Evolutionary conservation across 2,888 invertebrate genomes (phyloP).

Genomic region (Embidobia sp.): DNA sequence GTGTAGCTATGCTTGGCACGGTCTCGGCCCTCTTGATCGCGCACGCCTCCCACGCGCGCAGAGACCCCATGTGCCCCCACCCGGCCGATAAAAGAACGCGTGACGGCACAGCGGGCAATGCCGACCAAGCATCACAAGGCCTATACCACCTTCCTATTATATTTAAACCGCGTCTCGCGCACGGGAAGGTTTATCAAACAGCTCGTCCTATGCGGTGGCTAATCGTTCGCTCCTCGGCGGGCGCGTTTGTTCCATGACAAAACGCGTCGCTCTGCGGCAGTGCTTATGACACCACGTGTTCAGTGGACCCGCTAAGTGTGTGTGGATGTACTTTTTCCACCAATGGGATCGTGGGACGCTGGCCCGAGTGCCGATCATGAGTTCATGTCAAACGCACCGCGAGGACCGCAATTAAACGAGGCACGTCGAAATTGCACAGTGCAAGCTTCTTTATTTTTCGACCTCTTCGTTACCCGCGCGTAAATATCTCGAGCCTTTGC

Average conservation of each 20-base stretch:
- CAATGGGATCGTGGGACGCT: constrained; percentile 73
- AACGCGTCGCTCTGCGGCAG: constrained; percentile 33
- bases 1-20: constrained; percentile 68
- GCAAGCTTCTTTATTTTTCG: too few species aligned
- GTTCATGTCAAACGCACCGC: constrained; percentile 20
- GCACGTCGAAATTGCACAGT: too few species aligned
- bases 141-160: constrained; percentile 79
- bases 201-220: constrained; percentile 42
- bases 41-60: constrained; percentile 58
- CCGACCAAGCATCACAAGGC: constrained; percentile 81
- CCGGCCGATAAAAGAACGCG: constrained; percentile 69
- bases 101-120: constrained; percentile 80
- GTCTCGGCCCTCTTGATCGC: constrained; percentile 62
- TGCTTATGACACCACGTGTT: constrained; percentile 71
- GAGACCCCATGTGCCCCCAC: constrained; percentile 57
- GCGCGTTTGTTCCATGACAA: constrained; percentile 48
- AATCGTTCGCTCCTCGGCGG: constrained; percentile 46
- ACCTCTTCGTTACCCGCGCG: too few species aligned
- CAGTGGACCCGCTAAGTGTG: constrained; percentile 71
- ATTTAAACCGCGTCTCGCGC: constrained; percentile 80
- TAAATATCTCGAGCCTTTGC: too few species aligned
- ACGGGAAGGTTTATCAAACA: constrained; percentile 75
- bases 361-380: constrained; percentile 37
- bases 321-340: constrained; percentile 66
- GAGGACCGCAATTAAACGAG: constrained; percentile 18